These are phyloP conservation scores for Rhinatrema bivittatum DNA, from an alignment of 2,797 vertebrate species.

Conservation along the genomic window DNA sequence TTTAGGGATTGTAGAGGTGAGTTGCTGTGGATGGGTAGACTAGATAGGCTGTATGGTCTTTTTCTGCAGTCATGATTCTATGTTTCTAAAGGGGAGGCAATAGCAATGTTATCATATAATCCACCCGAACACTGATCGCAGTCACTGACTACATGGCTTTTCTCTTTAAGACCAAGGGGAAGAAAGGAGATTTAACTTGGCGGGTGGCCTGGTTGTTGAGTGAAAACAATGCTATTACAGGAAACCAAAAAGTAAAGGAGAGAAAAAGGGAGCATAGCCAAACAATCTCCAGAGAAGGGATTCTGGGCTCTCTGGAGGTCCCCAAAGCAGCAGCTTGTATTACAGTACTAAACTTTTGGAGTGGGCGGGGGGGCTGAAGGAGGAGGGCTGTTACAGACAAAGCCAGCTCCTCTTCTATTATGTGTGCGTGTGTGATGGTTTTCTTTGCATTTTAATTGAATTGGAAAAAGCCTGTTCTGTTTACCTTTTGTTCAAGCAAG, in stretches of 20 bases:
- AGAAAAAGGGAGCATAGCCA: constrained; percentile 22
- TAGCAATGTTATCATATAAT: too few species aligned
- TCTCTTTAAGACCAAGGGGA: too few species aligned
- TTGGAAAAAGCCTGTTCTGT: not conserved
- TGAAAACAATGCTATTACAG: constrained; percentile 44
- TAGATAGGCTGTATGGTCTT: too few species aligned
- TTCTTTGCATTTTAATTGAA: constrained; percentile 1
- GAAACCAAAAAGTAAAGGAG: constrained; percentile 38
- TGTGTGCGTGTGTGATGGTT: constrained; percentile 4
- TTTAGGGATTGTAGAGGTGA: too few species aligned
- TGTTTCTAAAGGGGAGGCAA: too few species aligned
- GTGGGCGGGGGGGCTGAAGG: fast-evolving
- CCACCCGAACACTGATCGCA: too few species aligned
- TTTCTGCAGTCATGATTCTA: too few species aligned
- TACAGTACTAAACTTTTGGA: not conserved
- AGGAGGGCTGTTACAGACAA: fast-evolving
- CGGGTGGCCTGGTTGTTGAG: constrained; percentile 36
- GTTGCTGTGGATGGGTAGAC: too few species aligned
- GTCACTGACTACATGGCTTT: too few species aligned
- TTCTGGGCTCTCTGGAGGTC: not conserved
- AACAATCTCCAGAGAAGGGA: not conserved
- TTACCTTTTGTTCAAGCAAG: constrained; percentile 15
- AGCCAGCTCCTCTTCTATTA: not conserved
- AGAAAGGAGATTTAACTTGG: constrained; percentile 41
- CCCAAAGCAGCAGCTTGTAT: constrained; percentile 1